Conservation (phyloP, 2,888 invertebrate genomes). For the Eutolmus rufibarbis region DNA sequence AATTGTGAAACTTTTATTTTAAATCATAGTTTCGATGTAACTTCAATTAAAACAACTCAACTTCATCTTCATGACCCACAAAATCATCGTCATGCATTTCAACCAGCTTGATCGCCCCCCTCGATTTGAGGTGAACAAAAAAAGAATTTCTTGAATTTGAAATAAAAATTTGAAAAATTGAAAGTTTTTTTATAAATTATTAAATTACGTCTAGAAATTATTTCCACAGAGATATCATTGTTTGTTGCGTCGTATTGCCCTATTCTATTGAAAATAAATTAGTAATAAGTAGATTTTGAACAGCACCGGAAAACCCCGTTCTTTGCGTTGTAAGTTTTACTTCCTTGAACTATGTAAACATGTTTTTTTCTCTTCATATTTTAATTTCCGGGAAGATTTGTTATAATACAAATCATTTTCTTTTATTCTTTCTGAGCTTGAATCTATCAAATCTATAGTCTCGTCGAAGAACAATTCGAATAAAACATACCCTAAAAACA, state of each 20-base stretch:
- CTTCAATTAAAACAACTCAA: too few relatives aligned
- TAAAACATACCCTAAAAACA: background rate
- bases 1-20: too few relatives aligned
- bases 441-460: background rate
- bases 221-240: background rate
- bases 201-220: background rate
- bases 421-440: background rate
- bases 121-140: too few relatives aligned
- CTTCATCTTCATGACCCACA: too few relatives aligned
- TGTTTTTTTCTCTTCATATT: background rate
- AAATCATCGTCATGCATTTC: too few relatives aligned
- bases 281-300: background rate
- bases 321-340: background rate
- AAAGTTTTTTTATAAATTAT: too few relatives aligned
- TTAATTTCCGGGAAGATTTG: background rate
- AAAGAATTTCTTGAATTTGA: background rate
- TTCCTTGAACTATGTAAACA: background rate
- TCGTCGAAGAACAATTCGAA: background rate
- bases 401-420: background rate
- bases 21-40: too few relatives aligned
- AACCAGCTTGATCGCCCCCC: too few relatives aligned
- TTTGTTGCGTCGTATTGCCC: background rate
- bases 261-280: background rate
- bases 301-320: background rate
- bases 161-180: background rate